Evolutionary conservation across 92 coral and sea anemone genomes (phyloP), one percentile per base, ranked within the genome.

Genomic region (Montipora capitata): DNA sequence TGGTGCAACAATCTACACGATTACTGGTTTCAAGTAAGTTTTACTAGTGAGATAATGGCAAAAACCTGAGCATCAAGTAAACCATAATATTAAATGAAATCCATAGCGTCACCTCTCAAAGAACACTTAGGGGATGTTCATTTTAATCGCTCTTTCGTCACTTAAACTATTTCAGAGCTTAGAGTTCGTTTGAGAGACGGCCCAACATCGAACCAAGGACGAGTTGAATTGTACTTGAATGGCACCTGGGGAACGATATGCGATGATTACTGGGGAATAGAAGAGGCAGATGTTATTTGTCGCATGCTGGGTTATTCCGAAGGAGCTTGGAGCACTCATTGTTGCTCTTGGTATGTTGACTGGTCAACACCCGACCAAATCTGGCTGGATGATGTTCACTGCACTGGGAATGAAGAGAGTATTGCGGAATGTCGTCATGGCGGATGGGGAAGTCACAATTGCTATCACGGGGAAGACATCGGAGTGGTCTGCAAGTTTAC

Each of bases 171-270:
- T 68, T 6, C 44, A 82, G 86, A 82, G 38, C 58, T 82, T 39
- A 11, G 7, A 45, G 87, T 90, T 16, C 90, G 87, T 18, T 42
- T 90, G 40, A 81, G 57, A 3, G 56, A 57, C 18, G 93, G 93
- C 8, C 51, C 68, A 11, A 69, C 64, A 65, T 78, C 85, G 10
- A 76, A 80, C 67, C 83, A 90, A 39, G 93, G 93, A 35, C 77
- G 93, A 54, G 90, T 90, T 2, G 93, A 90, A 63, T 54, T 90
- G 12, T 58, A 4, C 40, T 69, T 85, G 17, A 72, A 80, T 18
- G 90, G 90, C 4, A 83, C 58, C 7, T 90, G 93, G 93, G 93
- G 93, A 54, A 90, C 90, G 14, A 76, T 90, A 63, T 90, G 93
- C 57, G 93, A 85, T 20, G 75, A 90, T 48, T 4, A 72, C 62